These are phyloP conservation scores for Ambastaia sidthimunki DNA, from an alignment of 2,797 vertebrate genomes.

Conservation along the genomic window DNA sequence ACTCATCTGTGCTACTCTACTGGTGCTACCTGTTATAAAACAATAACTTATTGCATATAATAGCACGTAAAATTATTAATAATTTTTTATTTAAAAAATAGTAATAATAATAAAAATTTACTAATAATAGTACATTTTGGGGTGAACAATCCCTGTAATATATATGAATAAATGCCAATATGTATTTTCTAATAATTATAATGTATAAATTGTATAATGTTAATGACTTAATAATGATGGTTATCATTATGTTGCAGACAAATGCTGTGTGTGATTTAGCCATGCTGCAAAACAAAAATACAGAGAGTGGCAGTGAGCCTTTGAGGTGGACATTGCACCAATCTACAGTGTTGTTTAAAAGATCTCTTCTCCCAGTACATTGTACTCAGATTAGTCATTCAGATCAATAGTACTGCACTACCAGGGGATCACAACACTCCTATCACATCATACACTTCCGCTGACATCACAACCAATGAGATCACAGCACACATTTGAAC, in stretches of 20 bases:
- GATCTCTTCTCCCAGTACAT: neutral
- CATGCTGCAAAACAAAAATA: constrained; percentile 26
- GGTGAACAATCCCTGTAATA: too few relatives aligned
- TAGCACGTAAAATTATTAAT: too few relatives aligned
- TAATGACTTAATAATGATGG: neutral
- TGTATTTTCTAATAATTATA: too few relatives aligned
- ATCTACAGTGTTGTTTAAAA: constrained; percentile 15
- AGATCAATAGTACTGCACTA: constrained; percentile 49
- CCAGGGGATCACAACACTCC: constrained; percentile 34
- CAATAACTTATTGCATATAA: neutral
- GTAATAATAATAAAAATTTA: too few relatives aligned
- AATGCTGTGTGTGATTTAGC: neutral
- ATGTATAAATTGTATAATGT: neutral
- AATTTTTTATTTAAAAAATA: too few relatives aligned
- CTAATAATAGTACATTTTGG: too few relatives aligned
- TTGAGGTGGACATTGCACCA: constrained; percentile 6
- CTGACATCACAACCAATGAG: constrained; percentile 15
- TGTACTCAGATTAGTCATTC: constrained; percentile 32
- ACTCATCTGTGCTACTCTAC: neutral
- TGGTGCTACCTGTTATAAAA: neutral
- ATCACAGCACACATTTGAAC: constrained; percentile 19
- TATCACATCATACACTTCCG: constrained; percentile 13
- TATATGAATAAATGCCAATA: too few relatives aligned
- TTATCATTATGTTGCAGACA: neutral
- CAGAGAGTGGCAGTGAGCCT: constrained; percentile 12